These are phyloP conservation scores for Turritopsis rubra DNA, from an alignment of 30 jellyfish, hydroid and myxozoan species.

Conservation along the genomic window DNA sequence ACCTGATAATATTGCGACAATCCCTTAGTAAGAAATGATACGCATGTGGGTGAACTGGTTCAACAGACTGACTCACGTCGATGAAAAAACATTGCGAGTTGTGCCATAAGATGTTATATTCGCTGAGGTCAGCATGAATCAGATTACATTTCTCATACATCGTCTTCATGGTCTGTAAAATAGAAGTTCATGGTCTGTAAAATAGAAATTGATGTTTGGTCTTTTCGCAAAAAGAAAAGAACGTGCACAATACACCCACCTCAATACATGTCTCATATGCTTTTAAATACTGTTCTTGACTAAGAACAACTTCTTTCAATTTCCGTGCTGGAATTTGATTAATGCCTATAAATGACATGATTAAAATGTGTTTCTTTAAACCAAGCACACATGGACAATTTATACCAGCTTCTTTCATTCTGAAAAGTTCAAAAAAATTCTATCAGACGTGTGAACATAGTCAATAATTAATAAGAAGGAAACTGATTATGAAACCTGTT, in stretches of 20 bases:
- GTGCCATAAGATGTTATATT: conserved; percentile 91
- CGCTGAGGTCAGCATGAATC: conserved; percentile 94
- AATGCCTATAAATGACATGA: conserved; percentile 73
- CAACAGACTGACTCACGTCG: conserved; percentile 92
- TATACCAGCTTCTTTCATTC: conserved; percentile 80
- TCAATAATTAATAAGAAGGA: background rate
- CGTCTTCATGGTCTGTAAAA: conserved; percentile 70
- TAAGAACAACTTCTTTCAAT: conserved; percentile 64
- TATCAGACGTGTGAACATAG: too few species aligned
- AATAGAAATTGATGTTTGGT: background rate
- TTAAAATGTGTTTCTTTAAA: conserved; percentile 66
- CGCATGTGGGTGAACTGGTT: conserved; percentile 90
- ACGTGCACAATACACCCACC: conserved; percentile 27
- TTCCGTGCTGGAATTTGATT: conserved; percentile 87
- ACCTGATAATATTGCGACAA: conserved; percentile 63
- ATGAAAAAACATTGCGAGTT: conserved; percentile 66
- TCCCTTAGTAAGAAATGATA: conserved; percentile 74
- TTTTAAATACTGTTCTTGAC: conserved; percentile 27
- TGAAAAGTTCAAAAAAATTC: conserved; percentile 9
- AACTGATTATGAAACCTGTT: conserved; percentile 70
- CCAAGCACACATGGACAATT: conserved; percentile 65
- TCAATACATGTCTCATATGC: conserved; percentile 72
- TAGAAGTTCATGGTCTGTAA: too few species aligned
- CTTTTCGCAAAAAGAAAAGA: background rate
- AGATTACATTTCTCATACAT: conserved; percentile 80